Percentiles rank a stretch among this genome's conserved stretches.
phyloP scores from a whole-genome alignment of 2,797 vertebrate genomes.

The Sebastolobus alascanus region DNA sequence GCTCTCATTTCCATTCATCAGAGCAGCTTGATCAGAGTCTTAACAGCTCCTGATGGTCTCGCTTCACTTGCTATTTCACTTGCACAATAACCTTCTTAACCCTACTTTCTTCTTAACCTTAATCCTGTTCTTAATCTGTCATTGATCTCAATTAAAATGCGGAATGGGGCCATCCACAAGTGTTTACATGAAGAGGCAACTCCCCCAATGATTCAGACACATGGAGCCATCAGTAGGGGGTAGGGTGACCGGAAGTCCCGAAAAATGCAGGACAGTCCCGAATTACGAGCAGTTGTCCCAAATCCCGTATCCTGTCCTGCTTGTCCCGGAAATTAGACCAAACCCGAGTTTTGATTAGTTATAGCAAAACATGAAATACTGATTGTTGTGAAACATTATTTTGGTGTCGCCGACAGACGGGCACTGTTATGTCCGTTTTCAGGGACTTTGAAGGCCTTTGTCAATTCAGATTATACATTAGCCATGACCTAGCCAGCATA shows the following conservation, averaged over 20 bases:
- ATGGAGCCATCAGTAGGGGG: not conserved
- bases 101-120: constrained; percentile 49
- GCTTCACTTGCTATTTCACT: constrained; percentile 32
- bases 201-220: constrained; percentile 4
- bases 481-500: not conserved
- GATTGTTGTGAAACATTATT: too few species aligned
- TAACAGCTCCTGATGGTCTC: constrained; percentile 22
- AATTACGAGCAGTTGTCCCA: not conserved
- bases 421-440: not conserved
- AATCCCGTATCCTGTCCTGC: too few species aligned
- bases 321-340: not conserved
- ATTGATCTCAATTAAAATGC: constrained; percentile 54
- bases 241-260: not conserved
- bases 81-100: constrained; percentile 50
- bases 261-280: not conserved
- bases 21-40: constrained; percentile 29
- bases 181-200: constrained; percentile 22
- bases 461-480: not conserved
- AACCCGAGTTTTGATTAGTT: not conserved
- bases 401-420: not conserved
- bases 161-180: constrained; percentile 14
- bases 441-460: not conserved
- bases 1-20: constrained; percentile 48
- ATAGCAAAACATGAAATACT: too few species aligned
- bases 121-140: constrained; percentile 67